Evolutionary conservation across 2,888 invertebrate genomes (phyloP).

Genomic region (Dastarcus helophoroides): DNA sequence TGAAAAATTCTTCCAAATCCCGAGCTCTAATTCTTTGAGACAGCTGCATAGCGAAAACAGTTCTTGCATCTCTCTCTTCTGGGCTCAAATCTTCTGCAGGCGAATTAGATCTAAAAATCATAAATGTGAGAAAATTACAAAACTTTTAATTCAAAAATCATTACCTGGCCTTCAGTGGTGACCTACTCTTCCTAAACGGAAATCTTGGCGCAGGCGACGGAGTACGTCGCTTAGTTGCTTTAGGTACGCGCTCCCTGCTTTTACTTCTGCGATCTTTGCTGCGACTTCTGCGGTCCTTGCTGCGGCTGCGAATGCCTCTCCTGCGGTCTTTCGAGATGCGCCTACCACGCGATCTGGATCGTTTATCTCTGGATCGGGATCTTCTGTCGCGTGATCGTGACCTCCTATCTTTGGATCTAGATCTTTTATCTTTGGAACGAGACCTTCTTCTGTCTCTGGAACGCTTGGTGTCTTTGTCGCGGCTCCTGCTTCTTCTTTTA

Average conservation of each 20-base stretch:
- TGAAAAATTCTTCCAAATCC: slow-evolving; percentile 97
- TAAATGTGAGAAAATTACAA: too few relatives aligned
- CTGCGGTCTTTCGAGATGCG: slow-evolving; percentile 30
- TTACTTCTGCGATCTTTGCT: slow-evolving; percentile 18
- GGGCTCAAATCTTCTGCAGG: slow-evolving; percentile 71
- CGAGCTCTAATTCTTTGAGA: slow-evolving; percentile 87
- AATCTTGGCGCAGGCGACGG: slow-evolving; percentile 32
- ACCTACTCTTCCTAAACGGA: slow-evolving; percentile 26
- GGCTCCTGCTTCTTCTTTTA: slow-evolving; percentile 20
- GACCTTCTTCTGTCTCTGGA: slow-evolving; percentile 28
- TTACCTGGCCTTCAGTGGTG: slow-evolving; percentile 33
- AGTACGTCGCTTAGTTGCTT: slow-evolving; percentile 10
- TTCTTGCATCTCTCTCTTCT: slow-evolving; percentile 96
- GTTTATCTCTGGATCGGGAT: slow-evolving; percentile 38
- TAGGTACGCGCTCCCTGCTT: not conserved
- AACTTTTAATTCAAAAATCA: slow-evolving; percentile 27
- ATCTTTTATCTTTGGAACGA: slow-evolving; percentile 27
- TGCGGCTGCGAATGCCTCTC: slow-evolving; percentile 17
- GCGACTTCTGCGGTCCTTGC: slow-evolving; percentile 16
- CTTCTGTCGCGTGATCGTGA: slow-evolving; percentile 19
- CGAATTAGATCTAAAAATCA: slow-evolving; percentile 47
- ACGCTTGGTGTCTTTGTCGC: slow-evolving; percentile 24
- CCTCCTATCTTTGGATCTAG: slow-evolving; percentile 17
- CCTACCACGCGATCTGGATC: too few relatives aligned
- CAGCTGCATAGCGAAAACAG: slow-evolving; percentile 97